Conservation (phyloP, 2,797 vertebrate species). For the Crax fasciolata region DNA sequence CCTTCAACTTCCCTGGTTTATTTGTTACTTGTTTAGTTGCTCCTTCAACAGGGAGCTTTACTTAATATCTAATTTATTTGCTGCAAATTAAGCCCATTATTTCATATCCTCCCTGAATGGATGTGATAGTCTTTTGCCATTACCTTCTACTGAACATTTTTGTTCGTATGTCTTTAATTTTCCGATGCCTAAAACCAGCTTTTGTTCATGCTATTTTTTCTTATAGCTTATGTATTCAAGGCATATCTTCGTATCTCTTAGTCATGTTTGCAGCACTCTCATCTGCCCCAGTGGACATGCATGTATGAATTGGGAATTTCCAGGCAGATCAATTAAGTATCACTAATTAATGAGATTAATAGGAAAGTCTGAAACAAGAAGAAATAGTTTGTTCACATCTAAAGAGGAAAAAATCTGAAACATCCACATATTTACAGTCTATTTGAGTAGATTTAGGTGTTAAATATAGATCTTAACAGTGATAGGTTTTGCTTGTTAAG, state of each 20-base stretch:
- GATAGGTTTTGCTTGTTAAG: background rate
- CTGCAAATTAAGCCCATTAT: background rate
- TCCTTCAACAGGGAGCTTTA: background rate
- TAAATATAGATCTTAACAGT: background rate
- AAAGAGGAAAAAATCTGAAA: slow-evolving; percentile 1
- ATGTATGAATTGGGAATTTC: background rate
- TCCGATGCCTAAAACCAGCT: background rate
- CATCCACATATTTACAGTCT: background rate
- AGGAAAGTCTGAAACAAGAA: background rate
- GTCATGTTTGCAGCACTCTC: background rate
- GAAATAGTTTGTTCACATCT: background rate
- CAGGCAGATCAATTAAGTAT: background rate
- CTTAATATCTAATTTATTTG: background rate
- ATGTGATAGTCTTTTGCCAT: background rate
- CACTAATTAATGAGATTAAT: background rate
- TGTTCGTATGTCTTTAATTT: background rate
- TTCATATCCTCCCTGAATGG: background rate
- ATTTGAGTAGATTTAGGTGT: background rate
- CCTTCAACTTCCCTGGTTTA: background rate
- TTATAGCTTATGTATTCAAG: background rate
- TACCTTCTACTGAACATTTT: background rate
- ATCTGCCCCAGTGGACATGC: background rate
- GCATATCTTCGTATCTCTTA: background rate
- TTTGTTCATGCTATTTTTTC: background rate
- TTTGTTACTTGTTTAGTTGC: background rate